Base-by-base conservation (phyloP, 2,888 invertebrate genomes). In the Amphimallon solstitiale region DNA sequence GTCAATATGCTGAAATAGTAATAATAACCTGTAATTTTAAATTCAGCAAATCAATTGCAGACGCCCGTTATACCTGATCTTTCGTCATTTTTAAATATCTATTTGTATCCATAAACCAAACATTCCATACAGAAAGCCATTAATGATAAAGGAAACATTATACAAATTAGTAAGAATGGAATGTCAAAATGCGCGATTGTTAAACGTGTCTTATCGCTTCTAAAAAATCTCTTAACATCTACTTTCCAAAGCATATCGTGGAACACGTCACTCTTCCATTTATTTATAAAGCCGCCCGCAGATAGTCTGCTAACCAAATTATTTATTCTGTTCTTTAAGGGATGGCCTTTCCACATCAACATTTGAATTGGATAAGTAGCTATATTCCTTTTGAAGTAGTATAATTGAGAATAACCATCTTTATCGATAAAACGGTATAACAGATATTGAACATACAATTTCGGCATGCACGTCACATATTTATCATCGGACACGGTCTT, bases 301-400 rank as follows among this genome's bases (percentile, higher is more conserved):
- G 73, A 72, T 3, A 79, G 74, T 40, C 75, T 65, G 23, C 72
- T 67, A 4, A 81, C 71, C 35, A 78, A 65, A 3, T 62, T 45
- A 59, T 78, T 72, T 54, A 81, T 75, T 48, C 68, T 56, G 1
- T 71, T 63, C 14, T 70, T 73, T 9, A 80, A 70, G 21, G 77
- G 79, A 71, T 80, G 80, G 2, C 80, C 80, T 70, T 79, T 79
- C 4, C 74, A 70, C 71, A 78, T 74, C n/a, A 78, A 64, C 70
- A 81, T 77, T 71, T 78, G 78, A 3, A 80, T 67, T 0, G 79
- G 79, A 70, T 75, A 78, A 10, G 74, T 75, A 2, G 77, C 75
- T 0, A 80, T 74, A 15, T 75, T 74, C 1, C 75, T 67, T 29
- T 74, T 70, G 45, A 79, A 72, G 51, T 75, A 75, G 52, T 75